Evolutionary conservation across 2,888 invertebrate genomes (phyloP).

Genomic region (Hypolimnas misippus): DNA sequence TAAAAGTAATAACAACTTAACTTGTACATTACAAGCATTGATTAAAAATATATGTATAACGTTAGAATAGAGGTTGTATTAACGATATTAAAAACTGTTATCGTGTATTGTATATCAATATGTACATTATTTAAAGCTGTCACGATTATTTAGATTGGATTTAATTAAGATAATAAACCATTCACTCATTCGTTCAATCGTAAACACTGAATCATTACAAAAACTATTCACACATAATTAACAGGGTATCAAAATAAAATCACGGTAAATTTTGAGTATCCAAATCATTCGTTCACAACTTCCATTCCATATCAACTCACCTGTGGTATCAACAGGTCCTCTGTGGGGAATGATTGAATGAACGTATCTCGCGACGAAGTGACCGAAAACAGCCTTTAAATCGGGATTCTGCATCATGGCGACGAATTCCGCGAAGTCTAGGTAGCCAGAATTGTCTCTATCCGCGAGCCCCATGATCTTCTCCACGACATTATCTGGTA

Average conservation of each 20-base stretch:
- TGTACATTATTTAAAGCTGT: background rate
- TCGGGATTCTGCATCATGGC: slow-evolving; percentile 87
- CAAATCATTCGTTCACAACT: background rate
- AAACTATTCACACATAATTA: too few species aligned
- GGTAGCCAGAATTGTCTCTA: slow-evolving; percentile 84
- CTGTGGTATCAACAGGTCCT: slow-evolving; percentile 77
- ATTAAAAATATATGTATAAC: too few species aligned
- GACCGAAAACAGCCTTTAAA: slow-evolving; percentile 86
- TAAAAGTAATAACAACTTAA: background rate
- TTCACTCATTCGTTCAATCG: background rate
- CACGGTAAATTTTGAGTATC: too few species aligned
- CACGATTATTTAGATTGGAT: background rate
- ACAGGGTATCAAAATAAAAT: too few species aligned
- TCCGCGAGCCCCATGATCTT: slow-evolving; percentile 88
- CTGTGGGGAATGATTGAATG: slow-evolving; percentile 83
- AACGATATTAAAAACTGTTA: background rate
- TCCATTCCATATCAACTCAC: slow-evolving; percentile 56
- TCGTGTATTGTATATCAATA: background rate
- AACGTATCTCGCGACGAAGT: slow-evolving; percentile 85
- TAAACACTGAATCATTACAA: background rate
- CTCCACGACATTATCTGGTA: slow-evolving; percentile 87
- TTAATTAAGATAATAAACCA: background rate
- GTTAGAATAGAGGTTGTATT: background rate
- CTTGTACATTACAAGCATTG: background rate
- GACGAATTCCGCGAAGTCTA: slow-evolving; percentile 89